Evolutionary conservation across 2,797 vertebrate species (phyloP).

Genomic region (Peromyscus nudipes): DNA sequence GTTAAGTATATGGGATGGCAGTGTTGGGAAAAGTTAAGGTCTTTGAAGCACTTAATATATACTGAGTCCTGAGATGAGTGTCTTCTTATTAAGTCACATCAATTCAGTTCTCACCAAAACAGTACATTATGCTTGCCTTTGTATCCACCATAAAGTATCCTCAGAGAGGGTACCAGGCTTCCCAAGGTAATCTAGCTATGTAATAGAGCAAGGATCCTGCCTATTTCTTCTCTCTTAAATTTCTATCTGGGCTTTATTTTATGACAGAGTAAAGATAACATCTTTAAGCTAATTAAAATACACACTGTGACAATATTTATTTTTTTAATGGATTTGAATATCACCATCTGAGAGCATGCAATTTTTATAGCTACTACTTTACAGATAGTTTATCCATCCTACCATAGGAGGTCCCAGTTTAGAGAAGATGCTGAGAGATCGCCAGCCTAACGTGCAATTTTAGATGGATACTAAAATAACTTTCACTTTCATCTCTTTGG

Average conservation of each 20-base stretch:
- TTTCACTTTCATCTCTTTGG: slow-evolving; percentile 86
- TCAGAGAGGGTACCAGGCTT: neutral
- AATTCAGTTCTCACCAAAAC: neutral
- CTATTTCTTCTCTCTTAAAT: neutral
- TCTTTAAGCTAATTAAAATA: neutral
- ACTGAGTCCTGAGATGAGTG: too few species aligned
- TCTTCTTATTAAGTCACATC: neutral
- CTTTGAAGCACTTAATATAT: neutral
- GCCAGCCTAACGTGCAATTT: slow-evolving; percentile 82
- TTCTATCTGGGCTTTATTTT: neutral
- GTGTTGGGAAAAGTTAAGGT: neutral
- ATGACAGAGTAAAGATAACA: neutral
- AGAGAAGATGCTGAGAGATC: slow-evolving; percentile 64
- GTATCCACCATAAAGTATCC: neutral
- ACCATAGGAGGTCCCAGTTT: neutral
- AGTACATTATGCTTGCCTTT: neutral
- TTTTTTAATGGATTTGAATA: neutral
- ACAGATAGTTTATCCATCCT: neutral
- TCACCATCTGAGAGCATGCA: neutral
- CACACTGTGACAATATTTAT: neutral
- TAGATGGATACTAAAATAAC: slow-evolving; percentile 86
- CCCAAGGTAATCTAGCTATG: neutral
- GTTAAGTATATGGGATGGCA: neutral
- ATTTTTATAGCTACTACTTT: neutral
- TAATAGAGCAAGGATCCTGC: neutral